Percentiles rank a stretch among this genome's conserved stretches.
Evolutionary conservation across 2,888 invertebrate species (phyloP).

Genomic region (Idaea dimidiata): DNA sequence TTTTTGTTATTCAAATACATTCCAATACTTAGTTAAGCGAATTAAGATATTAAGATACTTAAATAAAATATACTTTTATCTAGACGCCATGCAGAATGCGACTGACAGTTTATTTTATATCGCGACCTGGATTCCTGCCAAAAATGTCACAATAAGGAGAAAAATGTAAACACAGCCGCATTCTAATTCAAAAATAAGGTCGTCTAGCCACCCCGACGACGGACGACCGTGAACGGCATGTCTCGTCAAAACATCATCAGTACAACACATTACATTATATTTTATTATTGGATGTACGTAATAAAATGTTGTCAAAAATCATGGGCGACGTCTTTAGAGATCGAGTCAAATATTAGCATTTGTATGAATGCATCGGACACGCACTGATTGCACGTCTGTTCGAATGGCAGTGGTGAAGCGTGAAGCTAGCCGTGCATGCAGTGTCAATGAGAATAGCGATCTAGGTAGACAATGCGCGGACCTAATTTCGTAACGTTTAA

Average conservation of each 20-base stretch:
- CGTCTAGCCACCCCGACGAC: constrained; percentile 53
- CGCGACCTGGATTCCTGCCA: constrained; percentile 67
- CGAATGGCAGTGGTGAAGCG: constrained; percentile 14
- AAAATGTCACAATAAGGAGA: constrained; percentile 72
- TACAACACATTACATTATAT: constrained; percentile 13
- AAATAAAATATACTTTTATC: neutral
- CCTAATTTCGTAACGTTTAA: constrained; percentile 33
- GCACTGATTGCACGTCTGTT: constrained; percentile 20
- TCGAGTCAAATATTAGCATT: constrained; percentile 19
- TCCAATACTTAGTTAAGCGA: neutral
- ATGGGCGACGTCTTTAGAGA: constrained; percentile 21
- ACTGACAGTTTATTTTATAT: constrained; percentile 57
- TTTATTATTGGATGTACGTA: neutral
- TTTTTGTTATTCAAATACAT: neutral
- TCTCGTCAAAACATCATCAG: constrained; percentile 68
- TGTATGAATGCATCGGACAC: constrained; percentile 20
- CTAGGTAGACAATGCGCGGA: constrained; percentile 26
- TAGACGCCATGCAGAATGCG: constrained; percentile 29
- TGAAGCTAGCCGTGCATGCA: neutral
- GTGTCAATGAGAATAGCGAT: constrained; percentile 17
- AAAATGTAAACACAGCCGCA: constrained; percentile 76
- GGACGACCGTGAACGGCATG: constrained; percentile 48
- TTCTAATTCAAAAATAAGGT: constrained; percentile 74
- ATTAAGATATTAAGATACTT: neutral
- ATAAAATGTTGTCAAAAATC: constrained; percentile 12